Evolutionary conservation across 1,140 invertebrate species (phyloP), one percentile per base, ranked within the genome.

Genomic region (Lordiphosa collinella): DNA sequence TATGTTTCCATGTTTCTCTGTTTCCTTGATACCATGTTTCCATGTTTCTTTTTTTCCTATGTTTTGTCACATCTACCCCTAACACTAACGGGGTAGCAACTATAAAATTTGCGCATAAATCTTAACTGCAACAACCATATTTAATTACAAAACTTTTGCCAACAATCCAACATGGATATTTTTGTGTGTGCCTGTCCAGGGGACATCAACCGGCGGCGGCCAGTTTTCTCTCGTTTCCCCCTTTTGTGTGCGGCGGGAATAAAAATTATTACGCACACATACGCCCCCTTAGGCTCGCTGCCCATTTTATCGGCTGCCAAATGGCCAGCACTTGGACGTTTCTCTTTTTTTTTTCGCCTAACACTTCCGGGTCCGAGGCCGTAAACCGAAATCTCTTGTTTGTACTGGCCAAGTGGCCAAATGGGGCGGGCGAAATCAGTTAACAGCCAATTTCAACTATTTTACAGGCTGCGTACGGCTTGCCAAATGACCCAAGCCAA

Each of bases 401-500:
- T 58, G 67, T 37, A 53, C 62, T 57, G 63, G 64, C 46, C 46
- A 12, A 29, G 13, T 11, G 34, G 34, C 16, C 38, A 37, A 22
- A 41, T 10, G 25, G 12, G 34, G 49, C 18, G 10, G 50, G 31
- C 51, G 25, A 71, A 80, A 82, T 82, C 76, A 76, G 78, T 80
- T 80, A 80, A 82, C 71, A 80, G 76, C 38, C 76, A 80, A 76
- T 82, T 80, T 80, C 50, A 80, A 80, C 76, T 67, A 82, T 82
- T 80, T 80, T 67, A 60, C 76, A 71, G 61, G 52, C 76, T 75
- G 66, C 54, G 70, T 61, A 65, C 50, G 43, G 53, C 66, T 57
- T 75, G 76, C 75, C 76, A 75, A 79, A 75, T 80, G 75, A 51
- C 59, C 65, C 60, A 43, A 66, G 75, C 76, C 76, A 80, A 80